These are phyloP conservation scores for Silurus aristotelis DNA, from an alignment of 2,797 vertebrate genomes.

Conservation along the genomic window DNA sequence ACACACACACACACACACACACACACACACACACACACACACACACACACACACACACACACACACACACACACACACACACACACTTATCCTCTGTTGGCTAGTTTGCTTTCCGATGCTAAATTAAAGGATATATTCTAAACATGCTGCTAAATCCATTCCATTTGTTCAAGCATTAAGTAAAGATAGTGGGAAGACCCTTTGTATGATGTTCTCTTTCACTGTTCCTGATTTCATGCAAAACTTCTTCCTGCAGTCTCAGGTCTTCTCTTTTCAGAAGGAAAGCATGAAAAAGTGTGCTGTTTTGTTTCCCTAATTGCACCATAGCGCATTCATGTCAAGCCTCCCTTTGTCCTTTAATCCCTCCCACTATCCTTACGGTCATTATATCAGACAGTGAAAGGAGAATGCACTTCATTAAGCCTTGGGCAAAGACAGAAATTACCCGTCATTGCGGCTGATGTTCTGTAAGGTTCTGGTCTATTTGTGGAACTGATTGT, in stretches of 20 bases:
- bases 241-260: conserved; percentile 23
- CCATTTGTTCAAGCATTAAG: neutral
- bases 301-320: conserved; percentile 48
- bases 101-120: conserved; percentile 14
- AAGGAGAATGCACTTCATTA: conserved; percentile 43
- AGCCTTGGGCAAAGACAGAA: conserved; percentile 31
- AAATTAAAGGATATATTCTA: conserved; percentile 22
- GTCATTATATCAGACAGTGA: conserved; percentile 47
- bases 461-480: conserved; percentile 30
- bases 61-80: too few relatives aligned
- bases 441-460: conserved; percentile 24
- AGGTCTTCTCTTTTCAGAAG: too few relatives aligned
- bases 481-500: conserved; percentile 33
- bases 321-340: conserved; percentile 41
- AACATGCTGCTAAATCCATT: neutral
- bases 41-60: neutral
- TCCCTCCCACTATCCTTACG: conserved; percentile 27
- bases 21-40: too few relatives aligned
- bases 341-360: conserved; percentile 23
- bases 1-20: neutral
- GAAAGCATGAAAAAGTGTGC: conserved; percentile 42
- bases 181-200: neutral
- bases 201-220: neutral
- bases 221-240: conserved; percentile 27
- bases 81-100: neutral